Evolutionary conservation across 1,140 invertebrate species (phyloP).

Genomic region (Ylistrum balloti): DNA sequence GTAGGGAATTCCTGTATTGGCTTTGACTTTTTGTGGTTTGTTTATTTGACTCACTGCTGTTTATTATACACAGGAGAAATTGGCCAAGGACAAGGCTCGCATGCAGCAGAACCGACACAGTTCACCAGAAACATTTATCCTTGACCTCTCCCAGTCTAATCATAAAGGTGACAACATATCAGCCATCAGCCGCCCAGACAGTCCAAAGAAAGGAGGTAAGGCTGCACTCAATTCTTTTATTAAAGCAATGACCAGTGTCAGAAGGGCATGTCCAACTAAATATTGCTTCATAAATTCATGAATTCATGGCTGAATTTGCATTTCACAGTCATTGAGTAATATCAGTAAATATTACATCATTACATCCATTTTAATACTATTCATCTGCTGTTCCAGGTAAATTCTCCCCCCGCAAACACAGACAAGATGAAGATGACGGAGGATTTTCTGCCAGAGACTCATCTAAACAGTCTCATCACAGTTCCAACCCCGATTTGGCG

Average conservation of each 20-base stretch:
- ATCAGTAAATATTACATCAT: not conserved
- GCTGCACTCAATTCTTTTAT: not conserved
- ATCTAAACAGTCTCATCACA: slow-evolving; percentile 36
- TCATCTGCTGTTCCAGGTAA: not conserved
- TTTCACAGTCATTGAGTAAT: not conserved
- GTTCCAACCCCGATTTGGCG: slow-evolving; percentile 53
- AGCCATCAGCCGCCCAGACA: not conserved
- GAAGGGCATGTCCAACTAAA: too few species aligned
- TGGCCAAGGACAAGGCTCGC: slow-evolving; percentile 78
- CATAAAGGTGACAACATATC: too few species aligned
- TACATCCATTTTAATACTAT: not conserved
- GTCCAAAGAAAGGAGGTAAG: slow-evolving; percentile 46
- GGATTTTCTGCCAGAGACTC: slow-evolving; percentile 57
- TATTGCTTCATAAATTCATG: too few species aligned
- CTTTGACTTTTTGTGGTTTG: too few species aligned
- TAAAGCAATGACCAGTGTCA: too few species aligned
- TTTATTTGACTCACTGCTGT: too few species aligned
- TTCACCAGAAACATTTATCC: slow-evolving; percentile 46
- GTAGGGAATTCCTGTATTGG: too few species aligned
- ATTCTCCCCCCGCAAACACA: slow-evolving; percentile 37
- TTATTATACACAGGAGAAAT: slow-evolving; percentile 79
- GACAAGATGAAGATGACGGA: slow-evolving; percentile 66
- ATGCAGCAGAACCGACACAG: slow-evolving; percentile 70
- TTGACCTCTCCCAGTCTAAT: slow-evolving; percentile 46
- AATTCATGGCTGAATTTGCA: too few species aligned